phyloP scores from a whole-genome alignment of 2,113 vertebrate species.

The Cephalopholis sonnerati region DNA sequence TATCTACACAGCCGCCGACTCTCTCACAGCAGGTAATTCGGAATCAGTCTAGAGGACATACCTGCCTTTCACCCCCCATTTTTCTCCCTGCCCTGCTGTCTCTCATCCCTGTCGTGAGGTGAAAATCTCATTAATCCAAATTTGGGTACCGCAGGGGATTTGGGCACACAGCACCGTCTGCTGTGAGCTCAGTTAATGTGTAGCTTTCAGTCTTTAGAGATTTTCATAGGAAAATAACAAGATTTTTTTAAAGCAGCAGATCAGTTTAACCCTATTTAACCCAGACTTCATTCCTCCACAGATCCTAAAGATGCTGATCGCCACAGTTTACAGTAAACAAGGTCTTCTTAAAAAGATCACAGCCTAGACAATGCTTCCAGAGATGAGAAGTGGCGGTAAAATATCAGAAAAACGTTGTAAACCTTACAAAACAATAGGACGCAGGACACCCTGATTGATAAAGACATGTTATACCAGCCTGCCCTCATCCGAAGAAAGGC shows the following conservation, averaged over 20 bases:
- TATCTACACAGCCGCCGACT: slow-evolving; percentile 47
- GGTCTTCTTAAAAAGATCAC: neutral
- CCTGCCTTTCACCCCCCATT: slow-evolving; percentile 32
- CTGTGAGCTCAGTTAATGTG: neutral
- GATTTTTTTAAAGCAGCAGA: neutral
- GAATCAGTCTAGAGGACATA: slow-evolving; percentile 62
- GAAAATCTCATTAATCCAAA: slow-evolving; percentile 45
- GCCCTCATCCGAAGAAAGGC: no score
- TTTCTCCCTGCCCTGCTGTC: slow-evolving; percentile 22
- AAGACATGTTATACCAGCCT: no score
- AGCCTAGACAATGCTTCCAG: neutral
- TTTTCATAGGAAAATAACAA: neutral
- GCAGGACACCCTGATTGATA: neutral
- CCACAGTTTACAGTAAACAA: neutral
- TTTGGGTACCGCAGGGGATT: neutral
- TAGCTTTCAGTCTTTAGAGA: neutral
- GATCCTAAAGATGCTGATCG: neutral
- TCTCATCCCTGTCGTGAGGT: slow-evolving; percentile 25
- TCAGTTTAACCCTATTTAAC: neutral
- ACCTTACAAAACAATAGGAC: neutral
- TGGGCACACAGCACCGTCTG: neutral
- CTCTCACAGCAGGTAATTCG: slow-evolving; percentile 45
- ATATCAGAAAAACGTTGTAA: neutral
- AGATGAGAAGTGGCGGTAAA: neutral
- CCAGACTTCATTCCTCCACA: neutral